These are phyloP conservation scores for Mus pahari DNA, from an alignment of 2,113 vertebrate genomes.

Conservation along the genomic window DNA sequence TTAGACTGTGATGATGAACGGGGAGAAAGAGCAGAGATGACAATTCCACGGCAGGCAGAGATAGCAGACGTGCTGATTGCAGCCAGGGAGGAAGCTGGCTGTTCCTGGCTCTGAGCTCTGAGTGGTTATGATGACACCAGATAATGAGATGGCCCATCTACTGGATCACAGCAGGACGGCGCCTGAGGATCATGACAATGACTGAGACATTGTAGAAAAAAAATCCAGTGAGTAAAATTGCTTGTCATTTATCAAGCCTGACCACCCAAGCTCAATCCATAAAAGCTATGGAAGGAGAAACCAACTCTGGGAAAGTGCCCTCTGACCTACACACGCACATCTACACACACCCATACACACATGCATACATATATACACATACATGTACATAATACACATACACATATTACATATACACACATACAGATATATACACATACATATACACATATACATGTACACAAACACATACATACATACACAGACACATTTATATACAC, in stretches of 20 bases:
- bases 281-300: neutral
- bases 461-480: neutral
- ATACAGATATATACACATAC: neutral
- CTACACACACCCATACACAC: neutral
- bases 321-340: neutral
- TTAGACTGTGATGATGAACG: neutral
- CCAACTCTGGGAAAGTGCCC: neutral
- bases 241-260: neutral
- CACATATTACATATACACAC: neutral
- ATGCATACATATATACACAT: neutral
- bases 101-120: neutral
- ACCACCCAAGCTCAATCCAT: no score
- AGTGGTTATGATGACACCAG: neutral
- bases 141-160: slow-evolving; percentile 1
- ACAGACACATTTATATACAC: neutral
- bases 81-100: neutral
- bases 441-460: neutral
- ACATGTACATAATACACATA: neutral
- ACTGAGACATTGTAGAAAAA: neutral
- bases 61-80: neutral
- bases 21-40: neutral
- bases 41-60: neutral
- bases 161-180: neutral
- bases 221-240: neutral
- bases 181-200: neutral